These are phyloP conservation scores for Alectura lathami DNA, from an alignment of 2,113 vertebrate species.

Conservation along the genomic window DNA sequence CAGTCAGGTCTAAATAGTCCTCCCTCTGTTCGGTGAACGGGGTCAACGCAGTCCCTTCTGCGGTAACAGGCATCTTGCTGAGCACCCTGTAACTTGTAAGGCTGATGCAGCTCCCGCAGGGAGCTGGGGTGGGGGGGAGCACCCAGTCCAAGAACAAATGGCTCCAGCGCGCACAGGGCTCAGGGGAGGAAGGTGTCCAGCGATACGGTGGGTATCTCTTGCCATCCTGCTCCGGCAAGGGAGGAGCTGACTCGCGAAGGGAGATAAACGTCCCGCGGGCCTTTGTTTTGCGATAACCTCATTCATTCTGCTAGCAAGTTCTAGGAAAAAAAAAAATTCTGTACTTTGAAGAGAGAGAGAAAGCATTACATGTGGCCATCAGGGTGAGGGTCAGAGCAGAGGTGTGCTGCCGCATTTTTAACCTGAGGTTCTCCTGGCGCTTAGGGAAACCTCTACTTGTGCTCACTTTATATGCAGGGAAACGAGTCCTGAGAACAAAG, in stretches of 20 bases:
- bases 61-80: background rate
- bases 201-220: background rate
- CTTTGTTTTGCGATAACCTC: background rate
- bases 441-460: background rate
- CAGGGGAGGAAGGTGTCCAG: rapidly evolving
- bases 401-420: rapidly evolving
- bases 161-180: background rate
- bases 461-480: background rate
- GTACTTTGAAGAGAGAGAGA: rapidly evolving
- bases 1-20: rapidly evolving
- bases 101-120: background rate
- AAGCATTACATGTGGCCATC: rapidly evolving
- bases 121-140: too few relatives aligned
- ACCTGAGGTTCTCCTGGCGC: background rate
- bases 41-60: too few relatives aligned
- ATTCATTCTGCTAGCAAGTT: rapidly evolving
- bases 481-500: background rate
- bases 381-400: background rate
- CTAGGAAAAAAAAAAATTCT: background rate
- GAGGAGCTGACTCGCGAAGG: background rate
- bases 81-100: rapidly evolving
- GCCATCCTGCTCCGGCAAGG: background rate
- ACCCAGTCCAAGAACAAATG: rapidly evolving
- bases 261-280: background rate
- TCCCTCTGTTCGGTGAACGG: rapidly evolving